These are phyloP conservation scores for Bombus pyrosoma DNA, from an alignment of 1,140 invertebrate species.

Conservation along the genomic window DNA sequence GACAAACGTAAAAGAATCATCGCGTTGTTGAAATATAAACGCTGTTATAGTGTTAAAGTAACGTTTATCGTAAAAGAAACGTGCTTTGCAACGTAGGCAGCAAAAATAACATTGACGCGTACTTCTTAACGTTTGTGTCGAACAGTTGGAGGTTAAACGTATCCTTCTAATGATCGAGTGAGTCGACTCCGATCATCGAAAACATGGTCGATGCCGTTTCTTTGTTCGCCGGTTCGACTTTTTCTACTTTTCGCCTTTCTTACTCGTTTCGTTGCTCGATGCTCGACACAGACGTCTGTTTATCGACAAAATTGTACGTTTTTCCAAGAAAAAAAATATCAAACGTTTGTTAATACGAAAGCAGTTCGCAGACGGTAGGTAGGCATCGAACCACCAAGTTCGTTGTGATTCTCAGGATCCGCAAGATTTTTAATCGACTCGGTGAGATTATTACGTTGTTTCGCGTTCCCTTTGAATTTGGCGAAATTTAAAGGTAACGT, in stretches of 20 bases:
- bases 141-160: fast-evolving
- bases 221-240: background rate
- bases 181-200: background rate
- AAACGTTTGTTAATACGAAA: background rate
- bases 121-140: background rate
- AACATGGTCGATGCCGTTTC: background rate
- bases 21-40: too few species aligned
- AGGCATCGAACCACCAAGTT: background rate
- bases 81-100: background rate
- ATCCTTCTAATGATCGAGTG: too few species aligned
- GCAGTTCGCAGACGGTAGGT: background rate
- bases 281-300: background rate
- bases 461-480: background rate
- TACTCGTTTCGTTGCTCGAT: too few species aligned
- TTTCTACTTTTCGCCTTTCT: background rate
- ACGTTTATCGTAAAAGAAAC: background rate
- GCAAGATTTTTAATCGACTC: background rate
- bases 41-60: too few species aligned
- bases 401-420: too few species aligned
- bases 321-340: background rate
- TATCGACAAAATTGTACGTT: background rate
- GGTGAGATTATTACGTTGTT: background rate
- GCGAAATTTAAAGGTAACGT: background rate
- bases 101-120: background rate
- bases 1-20: too few species aligned